Base-by-base conservation (phyloP, 1,140 invertebrate genomes). In the Drosophila nebulosa region DNA sequence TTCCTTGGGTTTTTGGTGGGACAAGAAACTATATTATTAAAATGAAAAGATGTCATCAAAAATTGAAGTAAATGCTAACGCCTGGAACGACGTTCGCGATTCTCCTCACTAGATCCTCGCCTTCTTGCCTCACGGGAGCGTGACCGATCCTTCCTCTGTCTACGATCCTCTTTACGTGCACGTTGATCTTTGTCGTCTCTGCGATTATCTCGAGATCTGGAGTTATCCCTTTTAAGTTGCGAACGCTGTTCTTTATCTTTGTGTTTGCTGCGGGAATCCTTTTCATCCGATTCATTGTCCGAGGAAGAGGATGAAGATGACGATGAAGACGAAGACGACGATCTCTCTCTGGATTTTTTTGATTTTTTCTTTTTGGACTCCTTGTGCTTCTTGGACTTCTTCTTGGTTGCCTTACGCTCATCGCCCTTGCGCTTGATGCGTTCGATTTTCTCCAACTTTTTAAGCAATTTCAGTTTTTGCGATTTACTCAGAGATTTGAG, bases 381-480 rank as follows among this genome's bases (percentile, higher is more conserved):
- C 27, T 65, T 83, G 1, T 69, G 24, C 21, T 89, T 90, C 57
- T 90, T 80, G 0, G 70, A 22, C 46, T 83, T 88, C 10, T 84
- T 90, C 16, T 85, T 85, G 3, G 51, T 16, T 0, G 61, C 55
- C 7, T 64, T 73, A 61, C 81, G 63, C 24, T 81, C 21, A 10
- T 16, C 83, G 7, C 71, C 77, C 18, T 83, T 88, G 9, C 83
- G 83, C 72, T 94, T 94, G 71, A 93, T 92, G 68, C 94, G 95
- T 74, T 97, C 95, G 30, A 97, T 92, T 92, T 96, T 96, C 71
- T 96, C 94, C 24, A 97, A 90, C 93, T 96, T 96, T 94, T 96
- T 97, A 3, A 99, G 92, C 52, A 99, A 92, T 86, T 97, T 98
- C 74, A 97, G 96, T 90, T 98, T 98, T 80, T 98, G 96, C 90